A percentile compares a stretch with the other conserved stretches of the same genome.
These are phyloP conservation scores for Penelope pileata DNA, from an alignment of 2,113 vertebrate species.

Conservation along the genomic window DNA sequence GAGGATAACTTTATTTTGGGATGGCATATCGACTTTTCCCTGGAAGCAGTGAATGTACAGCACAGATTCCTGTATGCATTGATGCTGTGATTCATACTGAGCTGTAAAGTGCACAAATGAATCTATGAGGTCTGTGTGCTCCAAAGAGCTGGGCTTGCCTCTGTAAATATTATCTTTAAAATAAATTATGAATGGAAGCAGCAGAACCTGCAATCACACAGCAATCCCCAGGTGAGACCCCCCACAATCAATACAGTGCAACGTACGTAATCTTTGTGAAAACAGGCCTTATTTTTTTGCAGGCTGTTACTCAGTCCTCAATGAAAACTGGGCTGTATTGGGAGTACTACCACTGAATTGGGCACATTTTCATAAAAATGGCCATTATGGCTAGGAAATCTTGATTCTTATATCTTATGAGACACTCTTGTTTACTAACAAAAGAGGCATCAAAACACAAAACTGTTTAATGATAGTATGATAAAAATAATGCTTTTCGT, in stretches of 20 bases:
- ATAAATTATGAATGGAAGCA: neutral
- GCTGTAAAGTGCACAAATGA: neutral
- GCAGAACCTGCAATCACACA: neutral
- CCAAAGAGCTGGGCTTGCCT: neutral
- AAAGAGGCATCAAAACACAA: neutral
- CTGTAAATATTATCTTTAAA: conserved; percentile 1
- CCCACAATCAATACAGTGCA: neutral
- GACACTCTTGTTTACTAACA: neutral
- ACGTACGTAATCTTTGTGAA: neutral
- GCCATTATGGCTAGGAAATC: neutral
- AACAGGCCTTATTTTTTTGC: neutral
- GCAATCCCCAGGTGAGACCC: neutral
- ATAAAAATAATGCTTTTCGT: neutral
- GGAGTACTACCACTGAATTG: neutral
- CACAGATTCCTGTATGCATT: neutral
- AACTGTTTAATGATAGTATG: neutral
- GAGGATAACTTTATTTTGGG: neutral
- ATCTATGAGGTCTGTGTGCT: neutral
- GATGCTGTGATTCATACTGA: neutral
- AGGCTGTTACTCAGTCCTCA: neutral
- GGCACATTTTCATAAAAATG: neutral
- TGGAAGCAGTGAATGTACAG: neutral
- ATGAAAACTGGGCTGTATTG: neutral
- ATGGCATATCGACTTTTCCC: neutral
- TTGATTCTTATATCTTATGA: neutral